Evolutionary conservation across 2,113 vertebrate genomes (phyloP).

Genomic region (Tetrax tetrax): DNA sequence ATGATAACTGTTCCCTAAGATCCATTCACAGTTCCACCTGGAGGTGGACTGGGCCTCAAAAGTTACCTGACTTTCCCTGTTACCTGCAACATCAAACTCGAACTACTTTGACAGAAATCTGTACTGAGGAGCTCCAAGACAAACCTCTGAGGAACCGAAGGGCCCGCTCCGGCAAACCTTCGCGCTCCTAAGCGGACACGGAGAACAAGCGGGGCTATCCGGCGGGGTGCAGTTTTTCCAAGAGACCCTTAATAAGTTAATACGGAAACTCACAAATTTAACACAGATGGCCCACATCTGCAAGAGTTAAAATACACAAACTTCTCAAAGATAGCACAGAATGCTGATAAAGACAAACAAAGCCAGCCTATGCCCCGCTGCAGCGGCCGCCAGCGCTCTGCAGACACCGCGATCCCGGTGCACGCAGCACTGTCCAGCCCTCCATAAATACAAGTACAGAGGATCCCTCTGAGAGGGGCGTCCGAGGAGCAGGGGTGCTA

Average conservation of each 20-base stretch:
- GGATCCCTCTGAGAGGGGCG: neutral
- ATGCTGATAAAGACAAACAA: neutral
- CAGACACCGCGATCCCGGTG: neutral
- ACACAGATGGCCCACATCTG: neutral
- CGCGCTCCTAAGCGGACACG: neutral
- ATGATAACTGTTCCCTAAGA: neutral
- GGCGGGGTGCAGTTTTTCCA: neutral
- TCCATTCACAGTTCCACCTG: neutral
- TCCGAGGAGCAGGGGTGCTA: neutral
- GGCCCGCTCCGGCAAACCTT: neutral
- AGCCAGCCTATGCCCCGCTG: neutral
- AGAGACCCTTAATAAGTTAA: neutral
- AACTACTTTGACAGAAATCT: neutral
- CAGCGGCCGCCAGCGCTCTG: neutral
- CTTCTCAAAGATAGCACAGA: neutral
- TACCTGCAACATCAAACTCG: neutral
- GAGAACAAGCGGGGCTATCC: rapidly evolving
- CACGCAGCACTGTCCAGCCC: neutral
- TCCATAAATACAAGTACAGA: neutral
- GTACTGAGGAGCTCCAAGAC: neutral
- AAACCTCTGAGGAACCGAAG: neutral
- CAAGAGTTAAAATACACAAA: neutral
- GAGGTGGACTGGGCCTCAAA: neutral
- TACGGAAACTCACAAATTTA: neutral
- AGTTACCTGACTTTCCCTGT: neutral